A percentile compares a stretch with the other conserved stretches of the same genome.
Conservation (phyloP, 2,113 vertebrate genomes). For the Neolamprologus sp. region DNA sequence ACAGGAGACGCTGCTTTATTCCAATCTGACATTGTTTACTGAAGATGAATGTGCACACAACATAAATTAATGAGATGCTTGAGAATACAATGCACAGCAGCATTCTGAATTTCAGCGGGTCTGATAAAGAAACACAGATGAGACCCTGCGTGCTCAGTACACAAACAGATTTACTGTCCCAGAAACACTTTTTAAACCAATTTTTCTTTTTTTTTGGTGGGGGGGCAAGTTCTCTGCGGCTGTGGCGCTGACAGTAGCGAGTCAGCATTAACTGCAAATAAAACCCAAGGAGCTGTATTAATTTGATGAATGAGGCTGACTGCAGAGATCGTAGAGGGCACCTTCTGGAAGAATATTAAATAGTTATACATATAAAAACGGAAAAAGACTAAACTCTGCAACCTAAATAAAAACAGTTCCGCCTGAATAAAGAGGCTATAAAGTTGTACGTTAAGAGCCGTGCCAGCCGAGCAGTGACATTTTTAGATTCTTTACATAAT, state of each 20-base stretch:
- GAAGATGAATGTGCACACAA: background rate
- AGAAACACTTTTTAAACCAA: background rate
- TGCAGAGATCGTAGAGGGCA: background rate
- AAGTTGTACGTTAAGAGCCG: background rate
- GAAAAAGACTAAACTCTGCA: background rate
- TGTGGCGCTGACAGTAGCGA: background rate
- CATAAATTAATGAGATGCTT: conserved; percentile 3
- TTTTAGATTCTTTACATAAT: background rate
- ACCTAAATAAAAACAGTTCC: background rate
- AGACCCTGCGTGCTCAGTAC: background rate
- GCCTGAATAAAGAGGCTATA: background rate
- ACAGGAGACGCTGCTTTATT: background rate
- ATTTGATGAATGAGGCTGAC: background rate
- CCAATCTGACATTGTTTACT: background rate
- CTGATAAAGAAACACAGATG: background rate
- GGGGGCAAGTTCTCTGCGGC: background rate
- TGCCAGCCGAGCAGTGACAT: background rate
- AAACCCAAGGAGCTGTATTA: background rate
- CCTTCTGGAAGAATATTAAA: background rate
- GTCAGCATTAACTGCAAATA: background rate
- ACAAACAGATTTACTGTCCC: background rate
- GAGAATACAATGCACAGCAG: background rate
- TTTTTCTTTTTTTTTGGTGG: background rate
- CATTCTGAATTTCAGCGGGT: background rate
- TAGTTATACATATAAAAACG: background rate